Conservation (phyloP, 1,140 invertebrate genomes). For the Achatina immaculata region DNA sequence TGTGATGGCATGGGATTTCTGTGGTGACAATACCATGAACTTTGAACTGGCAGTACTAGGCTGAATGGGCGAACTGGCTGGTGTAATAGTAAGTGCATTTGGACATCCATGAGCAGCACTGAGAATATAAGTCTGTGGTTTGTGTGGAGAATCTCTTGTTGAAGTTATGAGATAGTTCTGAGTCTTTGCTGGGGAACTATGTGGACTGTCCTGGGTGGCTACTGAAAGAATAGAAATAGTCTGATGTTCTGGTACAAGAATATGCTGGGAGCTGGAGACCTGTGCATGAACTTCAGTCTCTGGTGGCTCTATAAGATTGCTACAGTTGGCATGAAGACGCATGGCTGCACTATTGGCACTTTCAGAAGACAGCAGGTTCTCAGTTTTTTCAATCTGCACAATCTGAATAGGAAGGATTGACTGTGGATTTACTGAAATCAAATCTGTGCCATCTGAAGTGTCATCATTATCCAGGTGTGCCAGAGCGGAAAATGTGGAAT, state of each 20-base stretch:
- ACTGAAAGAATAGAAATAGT: conserved; percentile 34
- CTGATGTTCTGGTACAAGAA: conserved; percentile 28
- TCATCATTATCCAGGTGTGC: conserved; percentile 29
- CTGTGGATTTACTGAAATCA: conserved; percentile 68
- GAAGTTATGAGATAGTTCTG: conserved; percentile 37
- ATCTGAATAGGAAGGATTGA: conserved; percentile 64
- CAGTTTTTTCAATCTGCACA: conserved; percentile 30
- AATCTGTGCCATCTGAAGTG: conserved; percentile 31
- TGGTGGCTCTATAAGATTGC: conserved; percentile 74
- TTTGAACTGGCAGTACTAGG: conserved; percentile 21
- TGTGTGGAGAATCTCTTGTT: conserved; percentile 29
- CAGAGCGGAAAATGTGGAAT: conserved; percentile 19
- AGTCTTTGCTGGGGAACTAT: conserved; percentile 34
- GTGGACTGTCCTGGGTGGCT: neutral
- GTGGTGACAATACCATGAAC: conserved; percentile 39
- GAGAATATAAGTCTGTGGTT: conserved; percentile 28
- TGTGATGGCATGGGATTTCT: conserved; percentile 49
- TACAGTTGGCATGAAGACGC: conserved; percentile 51
- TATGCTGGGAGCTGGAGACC: conserved; percentile 31
- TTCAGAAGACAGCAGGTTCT: conserved; percentile 38
- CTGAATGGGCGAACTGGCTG: neutral
- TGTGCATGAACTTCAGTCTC: conserved; percentile 59
- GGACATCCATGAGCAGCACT: conserved; percentile 20
- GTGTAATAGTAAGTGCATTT: conserved; percentile 1
- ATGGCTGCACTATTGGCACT: conserved; percentile 57